Base-by-base conservation (phyloP, 2,888 invertebrate genomes). In the Tiliacea citrago region DNA sequence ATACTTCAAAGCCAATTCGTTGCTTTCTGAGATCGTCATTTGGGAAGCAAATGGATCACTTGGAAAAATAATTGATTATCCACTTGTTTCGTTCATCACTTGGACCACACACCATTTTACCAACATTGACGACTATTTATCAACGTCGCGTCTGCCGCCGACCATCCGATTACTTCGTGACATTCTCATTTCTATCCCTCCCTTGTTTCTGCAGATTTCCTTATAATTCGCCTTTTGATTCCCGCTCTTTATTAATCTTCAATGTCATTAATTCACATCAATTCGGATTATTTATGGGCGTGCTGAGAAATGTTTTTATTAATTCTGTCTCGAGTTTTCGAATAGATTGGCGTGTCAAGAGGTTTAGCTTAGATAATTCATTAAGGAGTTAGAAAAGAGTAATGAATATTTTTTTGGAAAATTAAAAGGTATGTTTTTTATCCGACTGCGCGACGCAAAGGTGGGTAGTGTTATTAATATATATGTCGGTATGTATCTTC, bases 171-270 rank as follows among this genome's bases (percentile, higher is more conserved):
- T 95, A 95, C 94, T 82, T 88, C 93, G 94, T 93, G 95, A 95
- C 95, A 94, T 95, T 93, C 93, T 94, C 94, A 95, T 95, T 93
- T 92, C 91, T 88, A 82, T 77, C 86, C 92, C 91, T 90, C 90
- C 82, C 89, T 85, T 86, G 85, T 88, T 88, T 86, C 89, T 88
- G 81, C 88, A 91, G 93, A 94, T 93, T 94, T 93, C 94, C 95
- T 95, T 94, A 94, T 95, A 94, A 94, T 93, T 92, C 93, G 95
- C 92, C 93, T 94, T 95, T 94, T 95, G 95, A 94, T 94, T 93
- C 90, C 79, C 77, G 82, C 86, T 89, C 90, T 87, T 86, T 93
- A 94, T 94, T 94, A 94, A 94, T 95, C 93, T 92, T 88, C 83
- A 82, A 87, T 89, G 92, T 95, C 95, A 95, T 95, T 94, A 94